These are phyloP conservation scores for Nothoprocta perdicaria DNA, from an alignment of 2,113 vertebrate species.

Conservation along the genomic window DNA sequence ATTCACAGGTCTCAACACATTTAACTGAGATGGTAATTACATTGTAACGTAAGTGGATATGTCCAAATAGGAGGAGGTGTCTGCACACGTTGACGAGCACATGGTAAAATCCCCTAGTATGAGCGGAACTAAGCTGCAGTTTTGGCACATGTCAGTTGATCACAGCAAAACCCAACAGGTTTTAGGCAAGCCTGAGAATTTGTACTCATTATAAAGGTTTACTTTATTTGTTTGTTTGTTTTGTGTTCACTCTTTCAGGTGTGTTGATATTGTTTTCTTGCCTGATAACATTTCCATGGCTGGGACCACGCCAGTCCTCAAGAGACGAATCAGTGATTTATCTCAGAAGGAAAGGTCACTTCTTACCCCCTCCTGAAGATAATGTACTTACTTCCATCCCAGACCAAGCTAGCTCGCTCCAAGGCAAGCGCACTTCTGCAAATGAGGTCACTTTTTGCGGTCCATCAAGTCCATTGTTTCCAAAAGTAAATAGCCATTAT, in stretches of 20 bases:
- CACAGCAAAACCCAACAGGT: background rate
- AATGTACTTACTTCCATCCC: background rate
- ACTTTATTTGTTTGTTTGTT: background rate
- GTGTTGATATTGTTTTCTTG: background rate
- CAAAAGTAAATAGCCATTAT: slow-evolving; percentile 54
- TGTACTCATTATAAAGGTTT: background rate
- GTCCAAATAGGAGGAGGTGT: background rate
- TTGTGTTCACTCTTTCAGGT: background rate
- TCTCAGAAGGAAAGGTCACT: slow-evolving; percentile 23
- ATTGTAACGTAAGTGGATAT: background rate
- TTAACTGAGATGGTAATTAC: background rate
- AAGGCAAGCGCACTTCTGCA: slow-evolving; percentile 22
- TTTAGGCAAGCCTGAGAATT: background rate
- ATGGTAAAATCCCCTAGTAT: background rate
- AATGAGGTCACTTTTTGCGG: slow-evolving; percentile 25
- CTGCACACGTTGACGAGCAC: background rate
- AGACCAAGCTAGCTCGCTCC: background rate
- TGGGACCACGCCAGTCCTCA: background rate
- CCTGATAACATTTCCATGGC: background rate
- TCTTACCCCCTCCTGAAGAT: background rate
- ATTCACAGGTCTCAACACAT: background rate
- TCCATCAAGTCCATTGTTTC: slow-evolving; percentile 65
- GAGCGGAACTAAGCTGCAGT: background rate
- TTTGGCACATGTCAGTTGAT: background rate
- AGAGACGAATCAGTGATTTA: background rate